Evolutionary conservation across 2,797 vertebrate species (phyloP).

Genomic region (Decapterus maruadsi): DNA sequence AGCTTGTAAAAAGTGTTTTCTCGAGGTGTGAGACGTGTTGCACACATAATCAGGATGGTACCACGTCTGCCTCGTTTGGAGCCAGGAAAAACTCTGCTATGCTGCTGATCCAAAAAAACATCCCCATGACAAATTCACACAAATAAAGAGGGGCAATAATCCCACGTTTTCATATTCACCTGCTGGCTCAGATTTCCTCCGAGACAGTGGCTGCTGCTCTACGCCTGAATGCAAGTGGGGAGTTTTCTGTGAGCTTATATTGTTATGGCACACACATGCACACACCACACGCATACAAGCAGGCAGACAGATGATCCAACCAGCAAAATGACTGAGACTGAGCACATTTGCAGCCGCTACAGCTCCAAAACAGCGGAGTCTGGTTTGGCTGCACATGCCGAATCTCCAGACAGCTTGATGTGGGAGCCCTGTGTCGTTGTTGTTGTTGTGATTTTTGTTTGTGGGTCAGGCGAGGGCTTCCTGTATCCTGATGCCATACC

Average conservation of each 20-base stretch:
- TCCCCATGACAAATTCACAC: background rate
- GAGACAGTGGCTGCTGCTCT: conserved; percentile 27
- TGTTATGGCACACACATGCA: background rate
- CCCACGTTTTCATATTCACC: conserved; percentile 4
- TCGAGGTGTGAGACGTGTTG: no score
- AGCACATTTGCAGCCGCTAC: conserved; percentile 41
- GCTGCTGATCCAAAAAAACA: background rate
- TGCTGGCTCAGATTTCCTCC: background rate
- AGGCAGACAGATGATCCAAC: conserved; percentile 35
- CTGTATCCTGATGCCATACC: conserved; percentile 46
- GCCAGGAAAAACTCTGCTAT: no score
- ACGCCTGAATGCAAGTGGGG: conserved; percentile 23
- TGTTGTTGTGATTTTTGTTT: conserved; percentile 64
- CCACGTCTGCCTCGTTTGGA: no score
- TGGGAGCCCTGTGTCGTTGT: conserved; percentile 42
- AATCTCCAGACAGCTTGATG: conserved; percentile 58
- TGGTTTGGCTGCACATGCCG: conserved; percentile 42
- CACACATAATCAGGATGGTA: no score
- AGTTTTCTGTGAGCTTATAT: conserved; percentile 20
- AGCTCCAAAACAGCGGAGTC: conserved; percentile 27
- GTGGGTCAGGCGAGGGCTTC: conserved; percentile 50
- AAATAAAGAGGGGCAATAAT: background rate
- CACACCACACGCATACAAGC: background rate
- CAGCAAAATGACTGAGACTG: conserved; percentile 32
- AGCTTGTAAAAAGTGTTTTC: no score